Base-by-base conservation (phyloP, 2,113 vertebrate genomes). In the Caranx ignobilis region DNA sequence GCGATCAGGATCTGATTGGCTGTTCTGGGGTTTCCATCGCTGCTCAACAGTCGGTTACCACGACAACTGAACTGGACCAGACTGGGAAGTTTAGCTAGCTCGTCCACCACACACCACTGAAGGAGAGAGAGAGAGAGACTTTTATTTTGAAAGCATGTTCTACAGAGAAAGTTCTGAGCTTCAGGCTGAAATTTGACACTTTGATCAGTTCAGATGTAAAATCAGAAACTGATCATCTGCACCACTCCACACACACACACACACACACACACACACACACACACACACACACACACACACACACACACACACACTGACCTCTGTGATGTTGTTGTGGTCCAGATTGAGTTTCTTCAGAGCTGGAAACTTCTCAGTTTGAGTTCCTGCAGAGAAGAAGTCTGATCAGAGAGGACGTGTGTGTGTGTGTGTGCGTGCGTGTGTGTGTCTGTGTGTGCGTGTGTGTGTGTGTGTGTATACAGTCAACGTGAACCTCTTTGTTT, bases 61-160 rank as follows among this genome's bases (percentile, higher is more conserved):
- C 81, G 73, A 73, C 96, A 97, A 12, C 94, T 95, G 55, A 99
- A 64, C 18, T 95, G 88, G 0, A 80, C 85, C 77, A 99, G 75
- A 60, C 84, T 84, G 39, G 64, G 85, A 59, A 99, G 66, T 84
- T 99, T 99, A 7, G 95, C 95, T 10, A 99, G 86, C 82, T 99
- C 97, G 47, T 97, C 94, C 76, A 99, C 90, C n/a, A 95, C 95
- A 1, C 88, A 73, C 97, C 97, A 99, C 97, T 99, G 91, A 87
- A 65, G 47, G 8, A 68, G 47, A 57, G 32, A 89, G 26, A 21
- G 52, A 21, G 52, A 2, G 50, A n/a, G 50, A 52, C 13, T 45
- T 50, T 48, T 11, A 48, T 48, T 48, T 48, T 48, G 47, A 48
- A 48, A 10, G 6, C 1, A 50, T 37, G 8, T 37, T 37, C 8